phyloP scores from a whole-genome alignment of 2,888 invertebrate genomes.

The Megamerina dolium region DNA sequence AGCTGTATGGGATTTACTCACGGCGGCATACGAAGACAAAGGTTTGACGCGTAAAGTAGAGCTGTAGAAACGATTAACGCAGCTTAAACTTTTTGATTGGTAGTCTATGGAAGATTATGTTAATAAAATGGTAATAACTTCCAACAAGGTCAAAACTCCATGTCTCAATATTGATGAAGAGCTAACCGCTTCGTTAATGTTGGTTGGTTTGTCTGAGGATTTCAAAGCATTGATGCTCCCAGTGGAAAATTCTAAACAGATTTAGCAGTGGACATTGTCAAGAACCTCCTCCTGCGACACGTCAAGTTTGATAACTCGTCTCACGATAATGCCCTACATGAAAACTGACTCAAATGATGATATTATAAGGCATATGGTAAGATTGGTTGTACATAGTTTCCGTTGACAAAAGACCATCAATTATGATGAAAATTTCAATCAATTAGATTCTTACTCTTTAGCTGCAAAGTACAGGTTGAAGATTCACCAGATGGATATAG shows the following conservation, averaged over 20 bases:
- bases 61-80: conserved; percentile 18
- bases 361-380: too few species aligned
- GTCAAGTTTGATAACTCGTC: conserved; percentile 17
- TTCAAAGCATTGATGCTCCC: conserved; percentile 16
- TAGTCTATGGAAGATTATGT: conserved; percentile 21
- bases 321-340: too few species aligned
- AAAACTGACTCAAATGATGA: too few species aligned
- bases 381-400: too few species aligned
- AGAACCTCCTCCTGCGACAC: conserved; percentile 19
- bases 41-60: conserved; percentile 20
- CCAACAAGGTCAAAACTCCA: conserved; percentile 15
- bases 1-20: conserved; percentile 19
- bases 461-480: too few species aligned
- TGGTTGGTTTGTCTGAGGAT: conserved; percentile 19
- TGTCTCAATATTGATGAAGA: conserved; percentile 18
- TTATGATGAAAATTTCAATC: too few species aligned
- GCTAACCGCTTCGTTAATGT: conserved; percentile 17
- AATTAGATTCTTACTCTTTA: too few species aligned
- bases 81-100: conserved; percentile 18
- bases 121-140: conserved; percentile 20
- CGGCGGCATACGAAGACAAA: conserved; percentile 18
- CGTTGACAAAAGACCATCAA: too few species aligned
- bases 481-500: too few species aligned
- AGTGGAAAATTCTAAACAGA: conserved; percentile 15
- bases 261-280: conserved; percentile 14